Evolutionary conservation across 2,888 invertebrate genomes (phyloP).

Genomic region (Fabriciana adippe): DNA sequence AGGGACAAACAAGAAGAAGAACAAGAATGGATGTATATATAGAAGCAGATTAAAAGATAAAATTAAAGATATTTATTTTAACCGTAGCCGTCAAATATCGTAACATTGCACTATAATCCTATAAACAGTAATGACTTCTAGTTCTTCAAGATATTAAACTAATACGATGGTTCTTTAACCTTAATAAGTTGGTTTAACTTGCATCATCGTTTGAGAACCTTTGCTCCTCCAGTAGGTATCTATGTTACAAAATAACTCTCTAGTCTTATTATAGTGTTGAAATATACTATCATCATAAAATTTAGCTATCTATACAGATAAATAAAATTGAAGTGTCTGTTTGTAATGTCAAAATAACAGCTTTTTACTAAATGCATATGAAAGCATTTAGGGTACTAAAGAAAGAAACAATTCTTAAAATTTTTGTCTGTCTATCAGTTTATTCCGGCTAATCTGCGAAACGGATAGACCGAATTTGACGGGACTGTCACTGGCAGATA

Average conservation of each 20-base stretch:
- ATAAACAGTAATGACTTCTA: slow-evolving; percentile 17
- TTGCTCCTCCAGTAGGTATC: slow-evolving; percentile 8
- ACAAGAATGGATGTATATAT: no score
- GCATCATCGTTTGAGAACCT: slow-evolving; percentile 22
- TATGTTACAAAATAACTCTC: background rate
- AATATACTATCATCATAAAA: background rate
- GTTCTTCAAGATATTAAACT: slow-evolving; percentile 23
- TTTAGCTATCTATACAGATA: background rate
- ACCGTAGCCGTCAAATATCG: background rate
- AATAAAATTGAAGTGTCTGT: no score
- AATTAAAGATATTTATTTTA: background rate
- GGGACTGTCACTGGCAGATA: no score
- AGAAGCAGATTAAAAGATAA: no score
- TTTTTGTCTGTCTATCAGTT: no score
- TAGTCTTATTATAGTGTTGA: background rate
- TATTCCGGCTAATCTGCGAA: no score
- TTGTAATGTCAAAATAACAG: no score
- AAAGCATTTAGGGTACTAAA: no score
- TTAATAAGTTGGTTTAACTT: slow-evolving; percentile 28
- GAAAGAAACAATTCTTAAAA: no score
- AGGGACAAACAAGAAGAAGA: no score
- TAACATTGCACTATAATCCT: slow-evolving; percentile 18
- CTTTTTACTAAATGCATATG: no score
- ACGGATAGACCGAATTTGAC: no score
- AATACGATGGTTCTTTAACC: slow-evolving; percentile 20